Evolutionary conservation across 1,140 invertebrate species (phyloP).

Genomic region (Antheraea mylitta): DNA sequence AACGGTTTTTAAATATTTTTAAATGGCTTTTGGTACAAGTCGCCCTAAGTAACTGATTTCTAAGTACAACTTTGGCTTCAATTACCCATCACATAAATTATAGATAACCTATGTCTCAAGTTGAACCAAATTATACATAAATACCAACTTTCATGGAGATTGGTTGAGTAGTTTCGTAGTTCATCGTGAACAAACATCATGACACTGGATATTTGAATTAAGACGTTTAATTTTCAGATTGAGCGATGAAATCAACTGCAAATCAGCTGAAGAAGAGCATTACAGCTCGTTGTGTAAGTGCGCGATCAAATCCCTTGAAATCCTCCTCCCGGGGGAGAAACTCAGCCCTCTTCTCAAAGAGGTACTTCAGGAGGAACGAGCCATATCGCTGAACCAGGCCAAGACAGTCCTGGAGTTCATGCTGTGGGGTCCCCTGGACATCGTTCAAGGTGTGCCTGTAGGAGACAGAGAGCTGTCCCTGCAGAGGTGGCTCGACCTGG

Average conservation of each 20-base stretch:
- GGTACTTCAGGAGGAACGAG: conserved; percentile 84
- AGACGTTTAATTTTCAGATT: conserved; percentile 68
- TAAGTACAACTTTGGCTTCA: no score
- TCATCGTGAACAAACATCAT: no score
- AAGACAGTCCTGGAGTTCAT: conserved; percentile 91
- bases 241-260: conserved; percentile 80
- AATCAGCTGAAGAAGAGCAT: conserved; percentile 78
- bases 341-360: conserved; percentile 84
- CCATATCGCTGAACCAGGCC: conserved; percentile 84
- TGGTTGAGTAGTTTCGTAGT: no score
- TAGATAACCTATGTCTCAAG: no score
- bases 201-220: no score
- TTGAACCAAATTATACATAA: no score
- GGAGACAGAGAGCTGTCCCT: conserved; percentile 85
- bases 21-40: no score
- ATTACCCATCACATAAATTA: no score
- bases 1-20: no score
- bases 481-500: conserved; percentile 90
- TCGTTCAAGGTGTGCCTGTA: conserved; percentile 81
- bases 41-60: no score
- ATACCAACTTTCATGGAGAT: no score
- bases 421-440: conserved; percentile 91
- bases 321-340: conserved; percentile 82
- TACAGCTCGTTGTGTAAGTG: conserved; percentile 88
- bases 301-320: conserved; percentile 84